A percentile compares a stretch with the other conserved stretches of the same genome.
Evolutionary conservation across 2,113 vertebrate species (phyloP).

Genomic region (Catagonus wagneri): DNA sequence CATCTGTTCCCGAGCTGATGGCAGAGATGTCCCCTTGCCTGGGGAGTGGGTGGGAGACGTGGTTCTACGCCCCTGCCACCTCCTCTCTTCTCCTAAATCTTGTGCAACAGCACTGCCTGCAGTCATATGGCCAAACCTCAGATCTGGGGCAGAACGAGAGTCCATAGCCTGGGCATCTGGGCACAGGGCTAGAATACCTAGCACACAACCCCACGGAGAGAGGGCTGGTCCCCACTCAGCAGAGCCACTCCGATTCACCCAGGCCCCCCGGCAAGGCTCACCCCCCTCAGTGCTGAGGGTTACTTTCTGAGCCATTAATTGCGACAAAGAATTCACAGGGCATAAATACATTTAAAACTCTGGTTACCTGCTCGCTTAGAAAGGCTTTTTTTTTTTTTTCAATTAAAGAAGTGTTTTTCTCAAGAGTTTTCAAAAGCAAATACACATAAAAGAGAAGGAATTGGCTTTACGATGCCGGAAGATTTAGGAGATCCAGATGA

Average conservation of each 20-base stretch:
- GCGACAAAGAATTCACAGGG: background rate
- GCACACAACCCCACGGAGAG: background rate
- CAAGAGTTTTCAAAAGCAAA: conserved; percentile 67
- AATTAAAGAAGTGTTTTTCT: conserved; percentile 40
- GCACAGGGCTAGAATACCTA: background rate
- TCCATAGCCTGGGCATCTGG: background rate
- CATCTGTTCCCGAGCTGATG: no score
- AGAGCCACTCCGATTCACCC: background rate
- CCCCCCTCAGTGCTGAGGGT: background rate
- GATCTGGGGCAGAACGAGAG: background rate
- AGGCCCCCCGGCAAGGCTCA: background rate
- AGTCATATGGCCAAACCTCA: background rate
- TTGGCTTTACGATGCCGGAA: conserved; percentile 5
- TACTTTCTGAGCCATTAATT: conserved; percentile 30
- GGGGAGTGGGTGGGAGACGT: background rate
- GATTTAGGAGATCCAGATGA: background rate
- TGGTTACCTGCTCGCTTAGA: background rate
- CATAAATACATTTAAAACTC: conserved; percentile 30
- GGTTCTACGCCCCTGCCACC: background rate
- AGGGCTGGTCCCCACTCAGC: background rate
- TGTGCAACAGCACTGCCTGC: background rate
- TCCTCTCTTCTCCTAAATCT: background rate
- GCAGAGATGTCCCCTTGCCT: background rate
- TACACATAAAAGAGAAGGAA: conserved; percentile 34
- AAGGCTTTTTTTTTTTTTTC: background rate